Evolutionary conservation across 2,888 invertebrate genomes (phyloP).

Genomic region (Torymus aiolomorphi): DNA sequence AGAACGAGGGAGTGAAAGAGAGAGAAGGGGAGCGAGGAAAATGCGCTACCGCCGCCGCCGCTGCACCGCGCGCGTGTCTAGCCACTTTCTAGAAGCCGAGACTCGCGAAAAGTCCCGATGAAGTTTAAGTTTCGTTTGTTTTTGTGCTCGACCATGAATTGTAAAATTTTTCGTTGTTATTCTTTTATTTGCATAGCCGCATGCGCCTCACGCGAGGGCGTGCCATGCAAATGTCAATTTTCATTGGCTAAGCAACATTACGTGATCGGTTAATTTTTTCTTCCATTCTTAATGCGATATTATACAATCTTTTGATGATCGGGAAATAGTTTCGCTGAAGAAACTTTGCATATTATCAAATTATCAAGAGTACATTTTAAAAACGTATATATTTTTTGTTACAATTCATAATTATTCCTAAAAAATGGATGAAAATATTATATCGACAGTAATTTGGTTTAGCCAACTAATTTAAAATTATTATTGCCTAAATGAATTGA

Average conservation of each 20-base stretch:
- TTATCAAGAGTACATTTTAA: too few relatives aligned
- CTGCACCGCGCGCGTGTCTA: too few relatives aligned
- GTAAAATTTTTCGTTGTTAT: slow-evolving; percentile 29
- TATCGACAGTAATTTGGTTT: too few relatives aligned
- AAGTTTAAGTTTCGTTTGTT: slow-evolving; percentile 26
- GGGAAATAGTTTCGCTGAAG: too few relatives aligned
- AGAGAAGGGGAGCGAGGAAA: slow-evolving; percentile 21
- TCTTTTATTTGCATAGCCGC: slow-evolving; percentile 23
- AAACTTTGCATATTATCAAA: too few relatives aligned
- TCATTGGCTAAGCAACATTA: slow-evolving; percentile 13
- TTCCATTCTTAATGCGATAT: background rate
- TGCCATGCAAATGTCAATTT: slow-evolving; percentile 18
- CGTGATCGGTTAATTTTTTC: slow-evolving; percentile 29
- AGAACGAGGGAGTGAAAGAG: background rate
- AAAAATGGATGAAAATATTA: too few relatives aligned
- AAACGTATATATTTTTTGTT: too few relatives aligned
- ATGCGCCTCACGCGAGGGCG: too few relatives aligned
- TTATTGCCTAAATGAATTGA: too few relatives aligned
- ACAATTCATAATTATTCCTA: too few relatives aligned
- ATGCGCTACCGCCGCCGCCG: background rate
- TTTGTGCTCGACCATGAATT: slow-evolving; percentile 25
- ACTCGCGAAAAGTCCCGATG: slow-evolving; percentile 42
- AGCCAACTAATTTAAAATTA: too few relatives aligned
- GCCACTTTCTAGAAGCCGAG: slow-evolving; percentile 17
- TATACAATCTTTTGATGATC: too few relatives aligned